Evolutionary conservation across 2,113 vertebrate species (phyloP).

Genomic region (Lepidiolamprologus cunningtoni): DNA sequence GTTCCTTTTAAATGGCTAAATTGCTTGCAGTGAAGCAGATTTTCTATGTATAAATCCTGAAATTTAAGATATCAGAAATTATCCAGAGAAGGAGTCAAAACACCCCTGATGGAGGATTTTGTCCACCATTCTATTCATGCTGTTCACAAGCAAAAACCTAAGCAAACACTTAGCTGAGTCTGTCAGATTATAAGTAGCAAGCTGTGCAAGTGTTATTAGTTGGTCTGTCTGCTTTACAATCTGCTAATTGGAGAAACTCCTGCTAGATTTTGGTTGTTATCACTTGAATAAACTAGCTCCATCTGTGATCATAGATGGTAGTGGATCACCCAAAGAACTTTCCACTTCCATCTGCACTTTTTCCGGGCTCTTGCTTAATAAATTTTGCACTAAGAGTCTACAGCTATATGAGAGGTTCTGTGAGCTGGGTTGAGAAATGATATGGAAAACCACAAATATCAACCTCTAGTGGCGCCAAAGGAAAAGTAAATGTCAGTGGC

Average conservation of each 20-base stretch:
- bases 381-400: background rate
- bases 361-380: background rate
- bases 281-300: background rate
- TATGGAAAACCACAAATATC: background rate
- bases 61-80: background rate
- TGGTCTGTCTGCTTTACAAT: background rate
- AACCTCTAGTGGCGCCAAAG: background rate
- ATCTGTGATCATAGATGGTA: background rate
- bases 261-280: background rate
- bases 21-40: background rate
- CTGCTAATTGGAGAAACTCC: background rate
- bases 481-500: background rate
- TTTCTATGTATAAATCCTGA: background rate
- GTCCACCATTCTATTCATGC: background rate
- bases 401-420: background rate
- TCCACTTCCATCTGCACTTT: background rate
- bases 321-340: background rate
- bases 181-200: background rate
- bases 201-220: background rate
- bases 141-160: background rate
- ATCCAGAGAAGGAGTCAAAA: background rate
- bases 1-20: background rate
- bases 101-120: background rate
- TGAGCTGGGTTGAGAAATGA: background rate
- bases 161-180: background rate